These are phyloP conservation scores for Hypotaenidia okinawae DNA, from an alignment of 2,797 vertebrate genomes.

Conservation along the genomic window DNA sequence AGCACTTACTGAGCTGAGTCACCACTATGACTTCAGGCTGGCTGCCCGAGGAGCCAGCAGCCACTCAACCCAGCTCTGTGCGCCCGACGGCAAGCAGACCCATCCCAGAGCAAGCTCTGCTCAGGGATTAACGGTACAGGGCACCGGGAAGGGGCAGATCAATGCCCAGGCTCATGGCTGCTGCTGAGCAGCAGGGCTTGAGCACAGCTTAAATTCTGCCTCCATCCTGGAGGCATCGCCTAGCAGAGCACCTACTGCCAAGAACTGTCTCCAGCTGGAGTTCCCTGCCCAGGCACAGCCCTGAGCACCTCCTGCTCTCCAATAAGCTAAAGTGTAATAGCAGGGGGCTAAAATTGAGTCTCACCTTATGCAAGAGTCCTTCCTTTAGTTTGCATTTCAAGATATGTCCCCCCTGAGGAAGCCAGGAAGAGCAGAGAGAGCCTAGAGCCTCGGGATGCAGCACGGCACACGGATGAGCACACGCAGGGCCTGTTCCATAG, in stretches of 20 bases:
- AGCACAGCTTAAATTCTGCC: not conserved
- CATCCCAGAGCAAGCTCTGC: fast-evolving
- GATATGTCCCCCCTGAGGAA: not conserved
- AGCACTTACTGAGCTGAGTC: not conserved
- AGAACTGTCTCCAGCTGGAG: not conserved
- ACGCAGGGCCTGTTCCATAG: fast-evolving
- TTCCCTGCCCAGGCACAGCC: not conserved
- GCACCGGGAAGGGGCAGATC: not conserved
- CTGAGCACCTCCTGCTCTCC: not conserved
- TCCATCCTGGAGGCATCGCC: fast-evolving
- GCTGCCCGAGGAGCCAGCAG: not conserved
- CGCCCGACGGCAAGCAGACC: fast-evolving
- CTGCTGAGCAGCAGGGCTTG: not conserved
- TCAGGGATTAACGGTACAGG: not conserved
- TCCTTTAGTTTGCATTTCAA: not conserved
- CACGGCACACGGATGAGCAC: fast-evolving
- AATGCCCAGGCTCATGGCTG: not conserved
- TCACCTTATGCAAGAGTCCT: not conserved
- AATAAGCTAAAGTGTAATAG: not conserved
- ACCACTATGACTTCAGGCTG: not conserved
- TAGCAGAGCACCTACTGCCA: not conserved
- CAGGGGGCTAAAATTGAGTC: not conserved
- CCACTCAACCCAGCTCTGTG: not conserved
- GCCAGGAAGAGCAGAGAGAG: not conserved
- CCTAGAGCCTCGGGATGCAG: not conserved